phyloP scores from a whole-genome alignment of 2,797 vertebrate species.

The Coendou prehensilis region DNA sequence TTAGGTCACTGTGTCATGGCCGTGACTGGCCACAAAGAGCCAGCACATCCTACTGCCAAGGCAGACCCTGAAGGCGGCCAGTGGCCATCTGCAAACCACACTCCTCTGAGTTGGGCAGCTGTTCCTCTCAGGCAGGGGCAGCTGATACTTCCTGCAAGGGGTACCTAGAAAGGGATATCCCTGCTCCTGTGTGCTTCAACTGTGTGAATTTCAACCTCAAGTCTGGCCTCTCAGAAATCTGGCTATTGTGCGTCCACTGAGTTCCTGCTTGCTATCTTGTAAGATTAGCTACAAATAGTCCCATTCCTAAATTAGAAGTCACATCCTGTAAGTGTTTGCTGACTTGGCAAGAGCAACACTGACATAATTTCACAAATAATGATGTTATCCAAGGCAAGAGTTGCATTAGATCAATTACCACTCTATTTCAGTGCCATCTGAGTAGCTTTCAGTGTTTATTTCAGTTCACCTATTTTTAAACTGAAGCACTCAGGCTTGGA shows the following conservation, averaged over 20 bases:
- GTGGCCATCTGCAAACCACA: not conserved
- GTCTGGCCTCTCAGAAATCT: not conserved
- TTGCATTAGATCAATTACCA: conserved; percentile 79
- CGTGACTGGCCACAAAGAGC: not conserved
- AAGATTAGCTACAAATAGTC: conserved; percentile 66
- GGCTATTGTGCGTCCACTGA: not conserved
- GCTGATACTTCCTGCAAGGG: not conserved
- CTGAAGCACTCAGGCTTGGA: conserved; percentile 71
- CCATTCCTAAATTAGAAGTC: conserved; percentile 80
- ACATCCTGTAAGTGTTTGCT: conserved; percentile 75
- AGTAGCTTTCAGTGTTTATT: conserved; percentile 71
- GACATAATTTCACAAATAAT: conserved; percentile 76
- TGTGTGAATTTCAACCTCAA: not conserved
- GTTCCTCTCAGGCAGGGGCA: not conserved
- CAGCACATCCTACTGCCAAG: too few species aligned
- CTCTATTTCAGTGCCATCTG: conserved; percentile 70
- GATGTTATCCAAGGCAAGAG: conserved; percentile 76
- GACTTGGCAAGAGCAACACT: conserved; percentile 75
- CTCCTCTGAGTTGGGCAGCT: not conserved
- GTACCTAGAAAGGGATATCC: not conserved
- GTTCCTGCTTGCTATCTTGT: conserved; percentile 66
- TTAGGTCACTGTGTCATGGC: not conserved
- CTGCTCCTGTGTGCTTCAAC: not conserved
- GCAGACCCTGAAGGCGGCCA: not conserved
- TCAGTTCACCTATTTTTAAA: conserved; percentile 82